Evolutionary conservation across 2,797 vertebrate genomes (phyloP).

Genomic region (Sebastes minor): DNA sequence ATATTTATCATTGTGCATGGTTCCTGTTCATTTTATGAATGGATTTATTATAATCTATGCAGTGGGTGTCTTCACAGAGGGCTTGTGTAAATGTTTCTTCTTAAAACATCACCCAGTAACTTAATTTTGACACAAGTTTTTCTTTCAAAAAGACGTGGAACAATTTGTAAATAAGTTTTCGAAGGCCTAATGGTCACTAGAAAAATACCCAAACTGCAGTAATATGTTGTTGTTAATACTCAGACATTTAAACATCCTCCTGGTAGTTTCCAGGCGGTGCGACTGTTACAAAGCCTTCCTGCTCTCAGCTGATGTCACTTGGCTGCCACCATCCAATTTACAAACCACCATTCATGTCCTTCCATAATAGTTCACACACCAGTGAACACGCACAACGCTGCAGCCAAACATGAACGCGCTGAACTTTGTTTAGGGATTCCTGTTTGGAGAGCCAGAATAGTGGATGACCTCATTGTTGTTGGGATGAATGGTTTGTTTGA

Average conservation of each 20-base stretch:
- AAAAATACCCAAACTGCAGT: not conserved
- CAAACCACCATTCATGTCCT: conserved; percentile 29
- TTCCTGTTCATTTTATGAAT: not conserved
- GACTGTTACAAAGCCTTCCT: not conserved
- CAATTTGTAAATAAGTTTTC: not conserved
- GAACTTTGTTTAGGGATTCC: conserved; percentile 27
- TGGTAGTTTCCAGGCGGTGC: not conserved
- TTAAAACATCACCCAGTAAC: not conserved
- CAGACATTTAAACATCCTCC: not conserved
- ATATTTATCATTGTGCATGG: not conserved
- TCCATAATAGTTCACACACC: conserved; percentile 15
- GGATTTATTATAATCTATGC: not conserved
- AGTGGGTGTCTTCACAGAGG: not conserved
- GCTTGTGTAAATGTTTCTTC: not conserved
- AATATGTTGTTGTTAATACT: not conserved
- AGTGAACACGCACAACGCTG: conserved; percentile 10
- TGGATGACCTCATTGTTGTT: conserved; percentile 39
- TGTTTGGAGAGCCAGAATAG: conserved; percentile 28
- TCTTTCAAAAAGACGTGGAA: not conserved
- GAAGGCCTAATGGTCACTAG: not conserved
- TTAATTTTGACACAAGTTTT: not conserved
- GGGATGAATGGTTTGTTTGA: conserved; percentile 34
- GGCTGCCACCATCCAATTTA: not conserved
- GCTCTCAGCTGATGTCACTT: conserved; percentile 11
- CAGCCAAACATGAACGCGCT: not conserved